phyloP scores from a whole-genome alignment of 2,797 vertebrate species.

The Synanceia verrucosa region DNA sequence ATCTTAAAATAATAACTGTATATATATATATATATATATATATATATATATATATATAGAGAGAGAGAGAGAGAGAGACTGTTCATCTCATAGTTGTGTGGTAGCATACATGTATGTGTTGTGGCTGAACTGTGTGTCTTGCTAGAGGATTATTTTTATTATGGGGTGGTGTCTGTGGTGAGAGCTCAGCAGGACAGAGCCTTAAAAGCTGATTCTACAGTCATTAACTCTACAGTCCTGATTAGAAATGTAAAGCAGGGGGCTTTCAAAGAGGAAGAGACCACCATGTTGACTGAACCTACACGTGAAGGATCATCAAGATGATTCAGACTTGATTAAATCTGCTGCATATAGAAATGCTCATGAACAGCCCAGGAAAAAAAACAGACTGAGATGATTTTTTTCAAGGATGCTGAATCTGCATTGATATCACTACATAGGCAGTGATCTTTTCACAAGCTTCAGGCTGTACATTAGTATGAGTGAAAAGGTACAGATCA shows the following conservation, averaged over 20 bases:
- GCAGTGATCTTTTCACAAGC: conserved; percentile 7
- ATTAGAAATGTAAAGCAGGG: conserved; percentile 72
- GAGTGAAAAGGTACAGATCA: conserved; percentile 14
- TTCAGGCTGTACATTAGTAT: not conserved
- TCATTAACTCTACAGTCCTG: conserved; percentile 82
- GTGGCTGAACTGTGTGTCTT: conserved; percentile 50
- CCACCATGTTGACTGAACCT: conserved; percentile 48
- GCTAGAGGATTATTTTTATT: conserved; percentile 5
- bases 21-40: not conserved
- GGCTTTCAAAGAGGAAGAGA: conserved; percentile 55
- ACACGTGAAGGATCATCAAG: conserved; percentile 49
- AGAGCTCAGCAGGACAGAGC: conserved; percentile 66
- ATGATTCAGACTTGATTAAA: conserved; percentile 11
- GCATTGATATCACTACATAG: not conserved
- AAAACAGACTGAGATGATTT: not conserved
- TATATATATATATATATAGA: not conserved
- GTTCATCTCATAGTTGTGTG: conserved; percentile 70
- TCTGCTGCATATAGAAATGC: not conserved
- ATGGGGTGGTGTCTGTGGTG: conserved; percentile 3
- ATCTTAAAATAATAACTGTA: too few species aligned
- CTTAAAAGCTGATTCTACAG: conserved; percentile 76
- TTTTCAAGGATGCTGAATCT: not conserved
- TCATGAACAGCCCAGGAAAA: not conserved
- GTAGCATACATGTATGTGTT: conserved; percentile 48
- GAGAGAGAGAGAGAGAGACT: conserved; percentile 8